Evolutionary conservation across 2,113 vertebrate genomes (phyloP).

Genomic region (Corapipo altera): DNA sequence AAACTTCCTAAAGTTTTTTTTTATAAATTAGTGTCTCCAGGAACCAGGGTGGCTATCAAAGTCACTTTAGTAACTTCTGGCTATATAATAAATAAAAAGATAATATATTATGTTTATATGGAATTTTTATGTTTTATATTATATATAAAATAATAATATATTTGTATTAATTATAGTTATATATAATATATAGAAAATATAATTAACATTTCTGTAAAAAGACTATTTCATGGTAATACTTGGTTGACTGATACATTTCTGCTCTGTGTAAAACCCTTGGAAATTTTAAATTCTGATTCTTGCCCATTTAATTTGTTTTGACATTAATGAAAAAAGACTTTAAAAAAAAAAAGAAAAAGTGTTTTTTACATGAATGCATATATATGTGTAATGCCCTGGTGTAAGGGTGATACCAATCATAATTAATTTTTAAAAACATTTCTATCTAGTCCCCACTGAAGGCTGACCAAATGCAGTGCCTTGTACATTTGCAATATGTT

Average conservation of each 20-base stretch:
- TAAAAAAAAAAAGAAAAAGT: conserved; percentile 17
- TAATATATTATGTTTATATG: not conserved
- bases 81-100: not conserved
- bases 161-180: not conserved
- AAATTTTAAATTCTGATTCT: conserved; percentile 31
- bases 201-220: not conserved
- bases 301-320: conserved; percentile 12
- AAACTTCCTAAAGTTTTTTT: not conserved
- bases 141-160: not conserved
- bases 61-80: not conserved
- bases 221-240: not conserved
- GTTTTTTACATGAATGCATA: not conserved
- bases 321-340: not conserved
- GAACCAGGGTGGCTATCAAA: not conserved
- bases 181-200: not conserved
- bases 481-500: not conserved
- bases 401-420: not conserved
- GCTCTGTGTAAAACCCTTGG: not conserved
- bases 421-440: not conserved
- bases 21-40: not conserved
- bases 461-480: not conserved
- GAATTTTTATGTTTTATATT: not conserved
- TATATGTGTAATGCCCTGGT: not conserved
- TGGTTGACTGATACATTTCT: conserved; percentile 29
- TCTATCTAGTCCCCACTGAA: not conserved